Conservation (phyloP, 1,140 invertebrate genomes). For the Pygmarrhopalites habei region DNA sequence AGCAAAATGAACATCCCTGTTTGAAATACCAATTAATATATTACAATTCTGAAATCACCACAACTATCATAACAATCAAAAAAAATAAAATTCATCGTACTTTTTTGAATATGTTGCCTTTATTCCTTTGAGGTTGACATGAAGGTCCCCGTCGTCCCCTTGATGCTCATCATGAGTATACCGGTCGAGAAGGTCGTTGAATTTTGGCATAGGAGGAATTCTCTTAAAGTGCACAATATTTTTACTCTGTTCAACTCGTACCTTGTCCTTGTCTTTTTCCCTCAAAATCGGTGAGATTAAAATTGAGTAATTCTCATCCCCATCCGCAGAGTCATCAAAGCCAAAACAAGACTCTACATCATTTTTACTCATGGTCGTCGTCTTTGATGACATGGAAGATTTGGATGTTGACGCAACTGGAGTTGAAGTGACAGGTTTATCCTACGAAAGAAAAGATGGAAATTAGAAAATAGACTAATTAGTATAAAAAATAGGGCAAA, state of each 20-base stretch:
- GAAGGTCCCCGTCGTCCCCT: neutral
- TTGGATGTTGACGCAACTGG: neutral
- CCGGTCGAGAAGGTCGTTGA: neutral
- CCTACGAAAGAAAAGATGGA: too few relatives aligned
- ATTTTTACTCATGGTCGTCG: neutral
- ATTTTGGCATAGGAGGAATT: neutral
- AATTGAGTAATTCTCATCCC: neutral
- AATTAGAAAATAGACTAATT: too few relatives aligned
- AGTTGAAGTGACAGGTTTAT: constrained; percentile 1
- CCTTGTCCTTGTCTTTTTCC: neutral
- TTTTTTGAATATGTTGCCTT: neutral
- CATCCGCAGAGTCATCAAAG: neutral
- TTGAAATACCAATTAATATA: too few relatives aligned
- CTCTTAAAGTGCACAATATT: neutral
- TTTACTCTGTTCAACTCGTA: neutral
- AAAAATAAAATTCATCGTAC: neutral
- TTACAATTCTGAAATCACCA: too few relatives aligned
- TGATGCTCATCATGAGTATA: neutral
- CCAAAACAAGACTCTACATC: neutral
- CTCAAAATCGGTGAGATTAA: neutral
- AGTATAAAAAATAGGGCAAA: too few relatives aligned
- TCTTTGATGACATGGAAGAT: neutral
- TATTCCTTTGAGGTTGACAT: neutral
- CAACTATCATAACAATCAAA: too few relatives aligned
- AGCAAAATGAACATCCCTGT: too few relatives aligned